Evolutionary conservation across 2,888 invertebrate genomes (phyloP), one percentile per base, ranked within the genome.

Genomic region (Ganaspis brasiliensis): DNA sequence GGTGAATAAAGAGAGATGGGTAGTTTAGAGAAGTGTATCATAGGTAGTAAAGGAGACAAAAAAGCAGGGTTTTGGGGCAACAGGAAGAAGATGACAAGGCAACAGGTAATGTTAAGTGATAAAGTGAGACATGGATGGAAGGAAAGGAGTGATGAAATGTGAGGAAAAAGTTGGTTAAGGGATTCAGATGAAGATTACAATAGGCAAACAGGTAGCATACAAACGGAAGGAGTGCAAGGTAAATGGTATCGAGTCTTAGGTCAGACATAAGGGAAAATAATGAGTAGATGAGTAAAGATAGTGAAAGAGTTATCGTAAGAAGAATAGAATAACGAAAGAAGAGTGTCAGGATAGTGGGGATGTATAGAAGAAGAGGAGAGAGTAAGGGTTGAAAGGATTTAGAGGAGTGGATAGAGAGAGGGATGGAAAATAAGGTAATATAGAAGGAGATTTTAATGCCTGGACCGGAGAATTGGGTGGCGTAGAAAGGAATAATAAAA

Each of bases 391-490:
- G 40, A 12, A 63, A 70, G 35, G 49, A 31, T 14, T 14, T 73
- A 31, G 19, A 16, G 16, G 19, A 56, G 1, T 9, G 56, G 14
- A 8, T 72, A 10, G 19, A 61, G 45, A 26, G 59, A 24, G 61
- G 61, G 10, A 26, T 26, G 8, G 70, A 70, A 10, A 45, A 52
- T 5, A 63, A 16, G 21, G 8, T 70, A 14, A 12, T 77, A 76
- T 79, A 74, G 76, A 74, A 24, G 75, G 76, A n/a, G 75, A 79
- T 67, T 77, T 77, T 10, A 75, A 70, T 37, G 74, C 70, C n/a
- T n/a, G n/a, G n/a, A n/a, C n/a, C n/a, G n/a, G n/a, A n/a, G n/a
- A n/a, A n/a, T n/a, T n/a, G n/a, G n/a, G n/a, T n/a, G n/a, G n/a
- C n/a, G n/a, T n/a, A n/a, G n/a, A n/a, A n/a, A n/a, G n/a, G n/a